Percentiles rank a stretch among this genome's conserved stretches.
phyloP scores from a whole-genome alignment of 1,140 invertebrate species.

The Drusus annulatus region DNA sequence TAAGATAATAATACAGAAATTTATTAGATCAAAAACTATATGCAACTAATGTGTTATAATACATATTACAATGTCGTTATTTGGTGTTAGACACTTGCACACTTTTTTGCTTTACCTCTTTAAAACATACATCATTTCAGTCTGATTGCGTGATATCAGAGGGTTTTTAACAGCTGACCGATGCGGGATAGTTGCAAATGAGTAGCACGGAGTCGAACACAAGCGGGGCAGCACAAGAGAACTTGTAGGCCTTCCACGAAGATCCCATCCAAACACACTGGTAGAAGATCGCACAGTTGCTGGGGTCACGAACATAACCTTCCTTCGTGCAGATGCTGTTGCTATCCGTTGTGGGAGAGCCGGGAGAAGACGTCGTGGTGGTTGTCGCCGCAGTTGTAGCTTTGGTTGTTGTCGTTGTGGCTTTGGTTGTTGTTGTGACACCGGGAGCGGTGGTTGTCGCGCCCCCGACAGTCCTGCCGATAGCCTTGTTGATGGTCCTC shows the following conservation, averaged over 20 bases:
- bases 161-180: background rate
- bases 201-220: background rate
- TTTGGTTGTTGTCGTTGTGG: background rate
- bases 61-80: too few species aligned
- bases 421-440: background rate
- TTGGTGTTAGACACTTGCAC: too few species aligned
- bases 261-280: background rate
- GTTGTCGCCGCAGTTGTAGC: background rate
- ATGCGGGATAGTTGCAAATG: slow-evolving; percentile 7
- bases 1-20: too few species aligned
- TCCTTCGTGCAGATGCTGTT: slow-evolving; percentile 4
- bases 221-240: background rate
- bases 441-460: background rate
- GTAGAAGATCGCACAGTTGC: slow-evolving; percentile 36
- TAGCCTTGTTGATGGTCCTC: slow-evolving; percentile 62
- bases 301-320: slow-evolving; percentile 28
- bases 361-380: background rate
- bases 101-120: too few species aligned
- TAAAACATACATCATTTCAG: too few species aligned
- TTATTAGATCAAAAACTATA: too few species aligned
- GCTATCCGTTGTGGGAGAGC: background rate
- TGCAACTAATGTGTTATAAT: too few species aligned
- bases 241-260: background rate
- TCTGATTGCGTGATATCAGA: too few species aligned
- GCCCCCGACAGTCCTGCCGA: slow-evolving; percentile 36